A percentile compares a stretch with the other conserved stretches of the same genome.
phyloP scores from a whole-genome alignment of 2,888 invertebrate genomes.

The Lysandra bellargus region DNA sequence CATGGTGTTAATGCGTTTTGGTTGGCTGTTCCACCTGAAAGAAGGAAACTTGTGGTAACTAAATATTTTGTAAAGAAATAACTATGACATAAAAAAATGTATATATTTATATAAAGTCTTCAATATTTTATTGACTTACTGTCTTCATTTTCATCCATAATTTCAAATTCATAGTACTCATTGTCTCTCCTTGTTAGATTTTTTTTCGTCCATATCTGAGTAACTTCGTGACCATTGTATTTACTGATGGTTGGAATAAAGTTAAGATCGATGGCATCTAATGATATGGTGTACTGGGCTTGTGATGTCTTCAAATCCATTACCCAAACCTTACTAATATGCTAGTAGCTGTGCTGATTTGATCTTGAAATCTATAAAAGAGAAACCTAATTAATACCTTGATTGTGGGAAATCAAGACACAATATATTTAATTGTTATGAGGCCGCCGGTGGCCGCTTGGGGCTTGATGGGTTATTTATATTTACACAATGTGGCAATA shows the following conservation, averaged over 20 bases:
- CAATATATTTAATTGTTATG: too few species aligned
- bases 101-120: too few species aligned
- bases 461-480: too few species aligned
- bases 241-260: constrained; percentile 33
- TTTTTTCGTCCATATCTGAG: constrained; percentile 35
- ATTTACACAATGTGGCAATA: too few species aligned
- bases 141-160: constrained; percentile 31
- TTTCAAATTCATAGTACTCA: constrained; percentile 41
- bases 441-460: too few species aligned
- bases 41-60: neutral
- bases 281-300: constrained; percentile 38
- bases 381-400: too few species aligned
- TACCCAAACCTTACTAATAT: neutral
- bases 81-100: too few species aligned
- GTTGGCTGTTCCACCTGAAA: neutral
- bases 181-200: constrained; percentile 31
- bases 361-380: too few species aligned
- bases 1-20: constrained; percentile 38
- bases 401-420: too few species aligned
- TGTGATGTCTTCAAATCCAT: constrained; percentile 25
- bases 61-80: too few species aligned
- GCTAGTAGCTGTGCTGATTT: neutral
- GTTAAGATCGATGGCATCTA: constrained; percentile 39
- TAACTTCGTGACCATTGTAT: constrained; percentile 18
- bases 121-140: neutral